phyloP scores from a whole-genome alignment of 2,797 vertebrate species.

The Luscinia megarhynchos region DNA sequence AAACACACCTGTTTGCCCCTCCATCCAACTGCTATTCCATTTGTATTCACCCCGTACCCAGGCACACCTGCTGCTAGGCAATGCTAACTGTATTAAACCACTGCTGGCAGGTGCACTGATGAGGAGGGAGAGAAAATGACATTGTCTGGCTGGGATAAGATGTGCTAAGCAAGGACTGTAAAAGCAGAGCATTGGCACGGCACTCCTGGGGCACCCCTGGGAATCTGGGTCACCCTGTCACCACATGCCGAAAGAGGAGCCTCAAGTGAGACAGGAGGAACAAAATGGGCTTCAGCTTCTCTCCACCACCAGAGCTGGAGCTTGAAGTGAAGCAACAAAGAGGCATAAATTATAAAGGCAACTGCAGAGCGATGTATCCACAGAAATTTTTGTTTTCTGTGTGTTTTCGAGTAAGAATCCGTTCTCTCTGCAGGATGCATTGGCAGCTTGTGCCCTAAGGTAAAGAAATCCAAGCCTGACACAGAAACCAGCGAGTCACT shows the following conservation, averaged over 20 bases:
- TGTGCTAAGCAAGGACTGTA: background rate
- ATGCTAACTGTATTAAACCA: background rate
- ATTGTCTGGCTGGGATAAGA: background rate
- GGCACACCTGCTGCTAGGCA: conserved; percentile 28
- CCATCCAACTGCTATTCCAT: background rate
- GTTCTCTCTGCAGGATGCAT: background rate
- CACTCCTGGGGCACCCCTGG: background rate
- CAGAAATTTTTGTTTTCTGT: background rate
- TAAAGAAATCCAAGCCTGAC: background rate
- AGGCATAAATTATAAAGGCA: conserved; percentile 31
- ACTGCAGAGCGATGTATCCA: background rate
- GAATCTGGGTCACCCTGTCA: conserved; percentile 17
- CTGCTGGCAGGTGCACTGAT: background rate
- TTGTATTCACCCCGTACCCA: background rate
- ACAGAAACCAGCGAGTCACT: background rate
- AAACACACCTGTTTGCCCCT: conserved; percentile 15
- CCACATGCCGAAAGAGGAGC: accelerated
- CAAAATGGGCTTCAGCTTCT: background rate
- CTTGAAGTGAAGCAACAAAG: background rate
- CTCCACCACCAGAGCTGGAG: background rate
- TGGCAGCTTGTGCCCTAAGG: conserved; percentile 28
- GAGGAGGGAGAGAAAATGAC: background rate
- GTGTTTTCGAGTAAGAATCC: background rate
- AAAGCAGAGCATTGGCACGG: background rate
- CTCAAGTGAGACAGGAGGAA: background rate